These are phyloP conservation scores for Peromyscus melanophrys DNA, from an alignment of 2,797 vertebrate species.

Conservation along the genomic window DNA sequence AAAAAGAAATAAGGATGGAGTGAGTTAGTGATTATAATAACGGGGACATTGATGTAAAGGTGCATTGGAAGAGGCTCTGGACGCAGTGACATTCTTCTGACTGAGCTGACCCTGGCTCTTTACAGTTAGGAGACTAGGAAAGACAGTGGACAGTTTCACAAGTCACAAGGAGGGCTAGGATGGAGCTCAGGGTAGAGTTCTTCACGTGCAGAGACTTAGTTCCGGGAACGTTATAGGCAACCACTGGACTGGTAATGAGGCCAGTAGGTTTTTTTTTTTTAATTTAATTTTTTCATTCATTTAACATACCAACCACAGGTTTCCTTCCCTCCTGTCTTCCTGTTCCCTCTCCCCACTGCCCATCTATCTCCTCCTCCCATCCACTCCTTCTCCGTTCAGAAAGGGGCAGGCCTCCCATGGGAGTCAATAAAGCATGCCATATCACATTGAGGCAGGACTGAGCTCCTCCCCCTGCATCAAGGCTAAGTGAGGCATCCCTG, in stretches of 20 bases:
- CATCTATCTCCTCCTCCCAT: no score
- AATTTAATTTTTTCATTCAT: no score
- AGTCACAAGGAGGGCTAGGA: not conserved
- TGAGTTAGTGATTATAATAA: not conserved
- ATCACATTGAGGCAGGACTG: no score
- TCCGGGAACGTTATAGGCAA: not conserved
- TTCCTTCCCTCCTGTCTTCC: no score
- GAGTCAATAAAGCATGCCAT: no score
- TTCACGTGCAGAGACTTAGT: not conserved
- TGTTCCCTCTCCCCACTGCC: no score
- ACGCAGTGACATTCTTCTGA: not conserved
- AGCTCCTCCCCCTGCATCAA: no score
- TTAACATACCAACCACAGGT: not conserved
- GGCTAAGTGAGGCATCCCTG: no score
- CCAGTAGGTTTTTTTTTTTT: not conserved
- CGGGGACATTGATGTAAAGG: not conserved
- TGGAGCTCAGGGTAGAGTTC: not conserved
- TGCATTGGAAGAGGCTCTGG: not conserved
- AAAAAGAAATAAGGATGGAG: slow-evolving; percentile 2
- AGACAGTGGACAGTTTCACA: not conserved
- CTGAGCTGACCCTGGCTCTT: not conserved
- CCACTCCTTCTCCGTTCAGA: no score
- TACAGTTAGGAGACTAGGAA: not conserved
- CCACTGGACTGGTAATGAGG: not conserved
- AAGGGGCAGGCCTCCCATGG: no score